phyloP scores from a whole-genome alignment of 2,797 vertebrate genomes.

The Sphenopsis melanotis region DNA sequence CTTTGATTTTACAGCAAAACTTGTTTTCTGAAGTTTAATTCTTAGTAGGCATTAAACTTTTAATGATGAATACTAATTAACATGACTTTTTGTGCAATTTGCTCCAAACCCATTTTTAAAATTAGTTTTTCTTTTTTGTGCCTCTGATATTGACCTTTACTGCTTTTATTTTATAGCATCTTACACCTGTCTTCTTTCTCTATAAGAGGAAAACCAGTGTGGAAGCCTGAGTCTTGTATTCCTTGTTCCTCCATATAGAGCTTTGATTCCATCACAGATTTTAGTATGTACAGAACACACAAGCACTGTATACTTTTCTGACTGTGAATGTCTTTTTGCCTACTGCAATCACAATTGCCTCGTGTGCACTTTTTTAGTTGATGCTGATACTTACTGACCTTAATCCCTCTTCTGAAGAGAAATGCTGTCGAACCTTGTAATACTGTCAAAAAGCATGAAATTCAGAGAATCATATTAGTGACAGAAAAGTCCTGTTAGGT shows the following conservation, averaged over 20 bases:
- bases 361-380: conserved; percentile 57
- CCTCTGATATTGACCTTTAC: background rate
- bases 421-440: conserved; percentile 62
- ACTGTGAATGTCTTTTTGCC: background rate
- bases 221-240: background rate
- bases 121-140: background rate
- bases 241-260: background rate
- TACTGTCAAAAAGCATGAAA: conserved; percentile 67
- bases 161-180: background rate
- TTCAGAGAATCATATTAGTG: conserved; percentile 42
- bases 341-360: conserved; percentile 23
- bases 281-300: background rate
- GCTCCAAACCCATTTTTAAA: background rate
- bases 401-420: conserved; percentile 62
- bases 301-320: background rate
- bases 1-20: background rate
- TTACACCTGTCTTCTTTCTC: background rate
- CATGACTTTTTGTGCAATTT: background rate
- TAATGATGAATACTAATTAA: background rate
- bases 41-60: background rate
- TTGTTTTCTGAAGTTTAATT: background rate
- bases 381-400: conserved; percentile 66
- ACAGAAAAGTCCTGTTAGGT: conserved; percentile 46
- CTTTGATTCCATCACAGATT: background rate
- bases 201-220: background rate